Conservation (phyloP, 2,888 invertebrate genomes). For the Dromius quadrimaculatus region DNA sequence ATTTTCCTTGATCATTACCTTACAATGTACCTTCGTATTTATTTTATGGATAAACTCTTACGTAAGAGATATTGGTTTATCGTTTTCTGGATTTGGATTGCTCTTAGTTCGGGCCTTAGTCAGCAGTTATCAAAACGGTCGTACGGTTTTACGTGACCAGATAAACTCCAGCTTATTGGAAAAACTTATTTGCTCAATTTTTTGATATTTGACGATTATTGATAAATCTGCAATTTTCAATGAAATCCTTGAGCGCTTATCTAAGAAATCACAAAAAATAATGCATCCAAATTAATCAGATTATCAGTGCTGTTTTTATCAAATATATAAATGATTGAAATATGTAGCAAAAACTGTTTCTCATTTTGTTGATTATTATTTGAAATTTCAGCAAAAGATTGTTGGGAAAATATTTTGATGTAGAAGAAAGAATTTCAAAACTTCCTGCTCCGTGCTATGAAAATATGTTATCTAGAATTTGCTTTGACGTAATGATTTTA, state of each 20-base stretch:
- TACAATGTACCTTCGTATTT: not conserved
- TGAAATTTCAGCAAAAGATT: no score
- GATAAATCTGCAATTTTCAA: no score
- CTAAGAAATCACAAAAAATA: no score
- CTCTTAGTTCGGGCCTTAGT: no score
- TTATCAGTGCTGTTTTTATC: no score
- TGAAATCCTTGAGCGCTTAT: no score
- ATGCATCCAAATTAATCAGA: no score
- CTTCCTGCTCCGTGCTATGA: not conserved
- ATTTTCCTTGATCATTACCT: slow-evolving; percentile 5
- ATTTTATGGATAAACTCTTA: not conserved
- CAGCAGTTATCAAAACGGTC: not conserved
- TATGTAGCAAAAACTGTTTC: no score
- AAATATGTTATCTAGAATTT: not conserved
- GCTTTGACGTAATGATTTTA: not conserved
- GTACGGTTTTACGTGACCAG: not conserved
- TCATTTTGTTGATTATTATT: no score
- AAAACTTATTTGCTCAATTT: not conserved
- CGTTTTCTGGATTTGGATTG: not conserved
- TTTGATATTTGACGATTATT: not conserved
- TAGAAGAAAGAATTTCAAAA: not conserved
- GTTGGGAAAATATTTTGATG: no score
- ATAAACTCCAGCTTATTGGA: not conserved
- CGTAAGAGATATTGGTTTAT: slow-evolving; percentile 5
- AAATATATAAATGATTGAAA: no score